These are phyloP conservation scores for Rhinophrynus dorsalis DNA, from an alignment of 2,797 vertebrate species.

Conservation along the genomic window DNA sequence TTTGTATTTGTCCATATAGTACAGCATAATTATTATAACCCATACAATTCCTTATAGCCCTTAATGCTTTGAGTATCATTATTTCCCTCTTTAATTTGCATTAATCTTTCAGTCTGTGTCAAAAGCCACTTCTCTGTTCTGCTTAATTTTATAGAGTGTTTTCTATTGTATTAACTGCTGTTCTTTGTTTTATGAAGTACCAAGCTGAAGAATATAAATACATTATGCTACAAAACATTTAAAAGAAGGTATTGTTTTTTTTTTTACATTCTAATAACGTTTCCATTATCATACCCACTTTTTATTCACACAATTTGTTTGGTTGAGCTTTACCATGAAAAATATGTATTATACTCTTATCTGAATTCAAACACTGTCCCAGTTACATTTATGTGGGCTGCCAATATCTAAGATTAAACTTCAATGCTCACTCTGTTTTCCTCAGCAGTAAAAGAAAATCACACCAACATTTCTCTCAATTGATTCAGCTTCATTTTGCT, in stretches of 20 bases:
- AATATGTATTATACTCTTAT: conserved; percentile 24
- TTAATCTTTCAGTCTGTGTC: too few relatives aligned
- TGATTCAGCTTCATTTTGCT: conserved; percentile 24
- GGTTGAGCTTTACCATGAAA: conserved; percentile 33
- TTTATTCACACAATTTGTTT: conserved; percentile 9
- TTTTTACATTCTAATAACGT: conserved; percentile 11
- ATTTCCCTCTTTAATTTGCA: too few relatives aligned
- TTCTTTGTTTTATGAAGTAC: not conserved
- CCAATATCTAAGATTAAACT: conserved; percentile 29
- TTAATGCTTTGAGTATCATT: too few relatives aligned
- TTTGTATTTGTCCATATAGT: too few relatives aligned
- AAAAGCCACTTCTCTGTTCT: too few relatives aligned
- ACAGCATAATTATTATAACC: too few relatives aligned
- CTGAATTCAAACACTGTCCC: conserved; percentile 37
- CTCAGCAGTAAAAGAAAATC: conserved; percentile 26
- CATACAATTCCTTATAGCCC: too few relatives aligned
- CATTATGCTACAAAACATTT: not conserved
- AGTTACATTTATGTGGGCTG: conserved; percentile 36
- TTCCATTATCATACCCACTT: not conserved
- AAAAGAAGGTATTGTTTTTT: conserved; percentile 14
- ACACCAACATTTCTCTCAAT: conserved; percentile 25
- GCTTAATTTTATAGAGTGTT: too few relatives aligned
- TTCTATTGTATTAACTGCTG: not conserved
- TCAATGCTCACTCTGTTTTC: conserved; percentile 36
- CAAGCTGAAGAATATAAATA: not conserved